Conservation (phyloP, 1,140 invertebrate species). For the Ceratosolen fusciceps region DNA sequence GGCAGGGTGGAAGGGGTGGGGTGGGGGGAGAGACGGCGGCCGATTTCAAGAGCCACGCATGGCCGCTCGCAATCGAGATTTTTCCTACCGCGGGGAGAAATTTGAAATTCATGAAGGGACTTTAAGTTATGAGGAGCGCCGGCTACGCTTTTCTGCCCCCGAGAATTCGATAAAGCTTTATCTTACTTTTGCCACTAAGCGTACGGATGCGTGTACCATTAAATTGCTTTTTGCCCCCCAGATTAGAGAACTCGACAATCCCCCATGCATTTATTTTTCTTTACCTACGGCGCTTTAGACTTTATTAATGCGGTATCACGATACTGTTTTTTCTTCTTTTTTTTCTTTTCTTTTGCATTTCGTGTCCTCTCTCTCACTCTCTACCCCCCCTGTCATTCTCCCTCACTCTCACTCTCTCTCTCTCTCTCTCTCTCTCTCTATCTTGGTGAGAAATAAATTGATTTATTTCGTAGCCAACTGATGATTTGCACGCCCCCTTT, state of each 20-base stretch:
- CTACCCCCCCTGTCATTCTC: no score
- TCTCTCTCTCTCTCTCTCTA: no score
- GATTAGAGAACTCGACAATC: neutral
- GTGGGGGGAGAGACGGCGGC: neutral
- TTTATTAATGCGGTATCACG: neutral
- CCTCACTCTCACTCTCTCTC: no score
- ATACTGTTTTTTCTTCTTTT: neutral
- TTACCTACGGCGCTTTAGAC: neutral
- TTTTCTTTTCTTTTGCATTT: neutral
- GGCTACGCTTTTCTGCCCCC: neutral
- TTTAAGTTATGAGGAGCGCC: conserved; percentile 31
- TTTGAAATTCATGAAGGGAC: conserved; percentile 27
- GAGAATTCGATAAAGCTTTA: conserved; percentile 32
- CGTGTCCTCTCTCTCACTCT: no score
- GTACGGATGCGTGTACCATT: conserved; percentile 3
- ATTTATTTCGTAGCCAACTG: no score
- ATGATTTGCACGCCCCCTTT: no score
- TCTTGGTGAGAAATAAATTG: no score
- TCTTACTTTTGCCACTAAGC: neutral
- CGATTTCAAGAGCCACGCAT: neutral
- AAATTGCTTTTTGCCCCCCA: conserved; percentile 12
- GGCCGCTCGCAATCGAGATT: neutral
- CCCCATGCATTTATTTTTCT: neutral
- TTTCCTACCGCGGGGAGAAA: neutral
- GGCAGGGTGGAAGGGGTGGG: no score